A percentile compares a stretch with the other conserved stretches of the same genome.
Evolutionary conservation across 2,888 invertebrate genomes (phyloP).

Genomic region (Andricus curvator): DNA sequence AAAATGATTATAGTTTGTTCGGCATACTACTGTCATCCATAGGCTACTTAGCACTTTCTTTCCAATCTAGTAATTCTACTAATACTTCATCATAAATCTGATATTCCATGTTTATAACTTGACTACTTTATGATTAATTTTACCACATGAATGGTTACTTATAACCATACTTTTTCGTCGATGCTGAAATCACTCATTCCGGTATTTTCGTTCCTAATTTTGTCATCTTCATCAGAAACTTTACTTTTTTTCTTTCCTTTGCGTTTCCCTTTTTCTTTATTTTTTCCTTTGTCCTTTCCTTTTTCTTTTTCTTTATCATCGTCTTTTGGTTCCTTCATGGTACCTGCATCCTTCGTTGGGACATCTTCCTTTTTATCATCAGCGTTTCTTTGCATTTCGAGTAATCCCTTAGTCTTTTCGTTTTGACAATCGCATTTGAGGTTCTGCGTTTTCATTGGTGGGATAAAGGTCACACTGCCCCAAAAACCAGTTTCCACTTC

Average conservation of each 20-base stretch:
- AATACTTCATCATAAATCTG: too few species aligned
- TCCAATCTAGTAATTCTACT: too few species aligned
- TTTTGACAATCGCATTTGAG: slow-evolving; percentile 47
- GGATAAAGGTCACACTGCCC: slow-evolving; percentile 55
- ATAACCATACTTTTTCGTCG: slow-evolving; percentile 3
- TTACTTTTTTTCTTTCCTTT: slow-evolving; percentile 14
- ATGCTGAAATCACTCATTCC: not conserved
- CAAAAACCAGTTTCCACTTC: slow-evolving; percentile 58
- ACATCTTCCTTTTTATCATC: not conserved
- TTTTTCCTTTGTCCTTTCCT: not conserved
- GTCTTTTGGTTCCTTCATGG: not conserved
- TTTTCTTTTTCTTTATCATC: not conserved
- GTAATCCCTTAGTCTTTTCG: not conserved
- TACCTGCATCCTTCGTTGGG: not conserved
- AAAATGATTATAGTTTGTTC: too few species aligned
- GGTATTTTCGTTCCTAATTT: slow-evolving; percentile 27
- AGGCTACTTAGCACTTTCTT: too few species aligned
- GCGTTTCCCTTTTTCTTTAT: slow-evolving; percentile 47
- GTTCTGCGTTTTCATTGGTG: slow-evolving; percentile 39
- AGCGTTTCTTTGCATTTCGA: not conserved
- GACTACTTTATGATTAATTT: not conserved
- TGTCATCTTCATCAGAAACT: slow-evolving; percentile 42
- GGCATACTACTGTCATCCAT: too few species aligned
- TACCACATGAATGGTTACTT: not conserved
- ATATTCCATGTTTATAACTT: not conserved